A percentile compares a stretch with the other conserved stretches of the same genome.
phyloP scores from a whole-genome alignment of 2,888 invertebrate genomes.

The Lysandra bellargus region DNA sequence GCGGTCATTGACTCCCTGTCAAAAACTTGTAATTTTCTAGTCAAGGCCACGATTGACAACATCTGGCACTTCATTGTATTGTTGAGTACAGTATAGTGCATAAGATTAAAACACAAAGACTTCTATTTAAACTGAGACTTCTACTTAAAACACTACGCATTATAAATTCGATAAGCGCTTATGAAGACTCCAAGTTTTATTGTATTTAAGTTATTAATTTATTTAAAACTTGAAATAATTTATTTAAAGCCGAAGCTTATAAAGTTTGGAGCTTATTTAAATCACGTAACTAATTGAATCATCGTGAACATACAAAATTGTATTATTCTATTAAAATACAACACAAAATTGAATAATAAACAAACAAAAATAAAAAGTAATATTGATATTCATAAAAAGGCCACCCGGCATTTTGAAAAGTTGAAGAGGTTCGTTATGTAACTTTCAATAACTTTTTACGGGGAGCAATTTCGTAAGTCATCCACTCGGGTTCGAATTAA shows the following conservation, averaged over 20 bases:
- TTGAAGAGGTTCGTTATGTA: conserved; percentile 7
- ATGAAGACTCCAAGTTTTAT: neutral
- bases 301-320: neutral
- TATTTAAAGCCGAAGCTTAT: too few relatives aligned
- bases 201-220: neutral
- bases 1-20: too few relatives aligned
- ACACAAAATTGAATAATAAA: neutral
- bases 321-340: neutral
- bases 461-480: conserved; percentile 2
- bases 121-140: too few relatives aligned
- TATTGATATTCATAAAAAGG: conserved; percentile 18
- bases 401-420: conserved; percentile 14
- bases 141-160: neutral
- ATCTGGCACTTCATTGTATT: too few relatives aligned
- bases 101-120: neutral
- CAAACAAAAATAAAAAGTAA: conserved; percentile 22
- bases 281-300: neutral
- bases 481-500: conserved; percentile 5
- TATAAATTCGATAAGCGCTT: neutral
- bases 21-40: too few relatives aligned
- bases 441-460: conserved; percentile 29
- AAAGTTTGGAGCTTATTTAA: neutral
- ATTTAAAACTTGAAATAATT: neutral
- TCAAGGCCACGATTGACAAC: too few relatives aligned
- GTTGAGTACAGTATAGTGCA: too few relatives aligned